phyloP scores from a whole-genome alignment of 2,797 vertebrate genomes.

The Varecia variegata region DNA sequence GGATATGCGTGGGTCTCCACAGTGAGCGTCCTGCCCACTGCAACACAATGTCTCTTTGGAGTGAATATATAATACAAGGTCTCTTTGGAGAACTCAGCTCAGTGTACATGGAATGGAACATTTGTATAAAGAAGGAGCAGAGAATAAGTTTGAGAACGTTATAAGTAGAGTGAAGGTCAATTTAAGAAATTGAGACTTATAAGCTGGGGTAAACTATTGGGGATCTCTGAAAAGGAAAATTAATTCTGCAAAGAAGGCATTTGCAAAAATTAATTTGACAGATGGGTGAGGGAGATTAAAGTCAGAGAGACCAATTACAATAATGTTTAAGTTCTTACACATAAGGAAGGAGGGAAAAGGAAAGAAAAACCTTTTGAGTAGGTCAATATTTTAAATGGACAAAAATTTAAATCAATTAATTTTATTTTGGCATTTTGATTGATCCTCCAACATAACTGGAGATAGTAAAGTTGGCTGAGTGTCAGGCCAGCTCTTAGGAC shows the following conservation, averaged over 20 bases:
- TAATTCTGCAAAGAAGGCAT: background rate
- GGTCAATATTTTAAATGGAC: constrained; percentile 4
- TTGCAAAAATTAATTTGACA: constrained; percentile 33
- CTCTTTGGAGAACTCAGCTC: background rate
- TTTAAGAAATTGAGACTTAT: background rate
- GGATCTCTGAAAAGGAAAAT: constrained; percentile 31
- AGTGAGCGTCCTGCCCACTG: background rate
- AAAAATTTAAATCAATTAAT: constrained; percentile 10
- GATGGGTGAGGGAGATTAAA: background rate
- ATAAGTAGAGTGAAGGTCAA: background rate
- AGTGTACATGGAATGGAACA: background rate
- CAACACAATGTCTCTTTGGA: background rate
- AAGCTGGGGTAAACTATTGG: background rate
- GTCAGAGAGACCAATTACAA: background rate
- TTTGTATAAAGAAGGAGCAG: background rate
- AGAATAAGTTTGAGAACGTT: background rate
- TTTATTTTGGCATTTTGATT: constrained; percentile 20
- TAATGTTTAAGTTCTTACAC: constrained; percentile 1
- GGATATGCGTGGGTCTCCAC: background rate
- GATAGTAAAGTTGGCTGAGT: background rate
- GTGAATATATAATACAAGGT: background rate
- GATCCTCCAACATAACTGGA: background rate
- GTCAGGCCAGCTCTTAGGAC: background rate
- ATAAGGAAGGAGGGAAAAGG: background rate
- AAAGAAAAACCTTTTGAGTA: background rate